phyloP scores from a whole-genome alignment of 2,797 vertebrate species.

The Liasis olivaceus region DNA sequence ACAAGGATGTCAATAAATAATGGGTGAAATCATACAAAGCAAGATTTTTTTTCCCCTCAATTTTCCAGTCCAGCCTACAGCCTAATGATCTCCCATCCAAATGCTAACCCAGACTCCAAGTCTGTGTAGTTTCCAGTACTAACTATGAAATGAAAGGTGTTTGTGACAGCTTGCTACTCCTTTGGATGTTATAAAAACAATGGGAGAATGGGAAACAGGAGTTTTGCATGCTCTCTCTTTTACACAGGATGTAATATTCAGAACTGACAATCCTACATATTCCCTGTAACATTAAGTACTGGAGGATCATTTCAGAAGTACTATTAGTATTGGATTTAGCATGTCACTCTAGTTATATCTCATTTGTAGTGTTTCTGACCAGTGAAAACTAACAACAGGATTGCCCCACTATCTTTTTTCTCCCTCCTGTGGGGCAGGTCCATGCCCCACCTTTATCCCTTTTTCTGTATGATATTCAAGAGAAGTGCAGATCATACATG shows the following conservation, averaged over 20 bases:
- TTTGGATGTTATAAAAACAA: background rate
- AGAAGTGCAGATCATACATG: too few relatives aligned
- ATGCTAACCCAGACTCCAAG: background rate
- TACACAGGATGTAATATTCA: background rate
- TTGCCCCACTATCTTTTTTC: background rate
- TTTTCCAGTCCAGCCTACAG: background rate
- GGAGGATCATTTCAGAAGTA: background rate
- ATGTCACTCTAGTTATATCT: background rate
- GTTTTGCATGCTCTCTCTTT: background rate
- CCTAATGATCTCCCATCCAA: background rate
- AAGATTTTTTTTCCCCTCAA: background rate
- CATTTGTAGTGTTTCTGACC: background rate
- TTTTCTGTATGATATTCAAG: background rate
- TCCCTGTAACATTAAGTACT: background rate
- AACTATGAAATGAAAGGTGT: background rate
- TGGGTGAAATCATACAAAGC: background rate
- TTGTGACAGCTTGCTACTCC: background rate
- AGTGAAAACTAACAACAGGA: too few relatives aligned
- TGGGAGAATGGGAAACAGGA: background rate
- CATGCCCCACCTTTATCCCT: background rate
- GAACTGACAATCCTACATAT: background rate
- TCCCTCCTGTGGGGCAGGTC: background rate
- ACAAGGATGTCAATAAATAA: background rate
- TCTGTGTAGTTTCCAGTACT: background rate
- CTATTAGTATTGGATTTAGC: background rate